Conservation (phyloP, 1,140 invertebrate species). For the Scaptomyza montana region DNA sequence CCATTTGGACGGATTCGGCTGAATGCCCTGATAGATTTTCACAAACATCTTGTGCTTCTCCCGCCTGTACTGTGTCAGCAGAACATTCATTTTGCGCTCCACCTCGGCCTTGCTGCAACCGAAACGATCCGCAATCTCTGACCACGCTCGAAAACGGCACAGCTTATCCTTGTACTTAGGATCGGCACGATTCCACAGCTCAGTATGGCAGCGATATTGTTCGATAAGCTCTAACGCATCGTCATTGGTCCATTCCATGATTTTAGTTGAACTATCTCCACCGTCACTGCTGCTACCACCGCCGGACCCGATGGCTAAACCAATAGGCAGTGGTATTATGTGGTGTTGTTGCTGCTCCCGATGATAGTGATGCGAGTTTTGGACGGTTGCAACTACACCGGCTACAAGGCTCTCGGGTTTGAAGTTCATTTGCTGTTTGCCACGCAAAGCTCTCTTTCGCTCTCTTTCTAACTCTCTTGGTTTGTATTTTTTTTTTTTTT, state of each 20-base stretch:
- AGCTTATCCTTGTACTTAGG: constrained; percentile 84
- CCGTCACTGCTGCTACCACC: constrained; percentile 25
- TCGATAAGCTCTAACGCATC: constrained; percentile 84
- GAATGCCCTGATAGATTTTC: constrained; percentile 81
- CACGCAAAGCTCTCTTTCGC: constrained; percentile 5
- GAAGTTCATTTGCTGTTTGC: constrained; percentile 72
- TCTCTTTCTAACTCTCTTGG: constrained; percentile 2
- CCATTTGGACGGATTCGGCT: constrained; percentile 83
- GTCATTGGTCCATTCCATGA: constrained; percentile 84
- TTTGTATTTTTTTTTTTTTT: neutral
- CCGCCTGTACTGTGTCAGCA: constrained; percentile 84
- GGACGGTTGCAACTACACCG: constrained; percentile 64
- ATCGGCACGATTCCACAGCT: constrained; percentile 84
- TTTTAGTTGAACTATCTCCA: constrained; percentile 59
- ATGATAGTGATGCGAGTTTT: constrained; percentile 41
- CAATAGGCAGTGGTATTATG: constrained; percentile 60
- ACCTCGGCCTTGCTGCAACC: constrained; percentile 84
- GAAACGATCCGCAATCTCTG: constrained; percentile 84
- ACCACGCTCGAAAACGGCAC: constrained; percentile 84
- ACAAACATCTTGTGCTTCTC: constrained; percentile 84
- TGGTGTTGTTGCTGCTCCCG: constrained; percentile 19
- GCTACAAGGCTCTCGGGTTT: constrained; percentile 67
- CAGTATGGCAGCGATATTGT: constrained; percentile 84
- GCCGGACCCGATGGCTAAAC: constrained; percentile 24
- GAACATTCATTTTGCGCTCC: constrained; percentile 85